phyloP scores from a whole-genome alignment of 2,888 invertebrate genomes.

The Lepidocyrtoides sp. region DNA sequence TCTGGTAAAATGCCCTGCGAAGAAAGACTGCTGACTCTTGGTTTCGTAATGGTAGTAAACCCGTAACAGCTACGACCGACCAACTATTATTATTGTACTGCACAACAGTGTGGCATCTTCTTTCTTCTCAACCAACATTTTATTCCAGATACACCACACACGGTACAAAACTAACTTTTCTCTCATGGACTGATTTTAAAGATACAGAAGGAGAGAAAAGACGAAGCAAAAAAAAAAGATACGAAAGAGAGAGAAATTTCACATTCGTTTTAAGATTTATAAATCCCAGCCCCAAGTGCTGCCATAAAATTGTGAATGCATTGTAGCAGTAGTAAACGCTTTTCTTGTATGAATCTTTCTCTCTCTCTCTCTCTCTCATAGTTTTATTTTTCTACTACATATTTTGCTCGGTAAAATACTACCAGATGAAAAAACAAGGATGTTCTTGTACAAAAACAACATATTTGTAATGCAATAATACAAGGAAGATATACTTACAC shows the following conservation, averaged over 20 bases:
- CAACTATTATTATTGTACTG: constrained; percentile 31
- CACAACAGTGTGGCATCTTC: constrained; percentile 15
- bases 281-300: constrained; percentile 79
- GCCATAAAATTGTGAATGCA: constrained; percentile 78
- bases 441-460: constrained; percentile 44
- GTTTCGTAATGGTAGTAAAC: constrained; percentile 40
- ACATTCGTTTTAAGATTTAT: constrained; percentile 79
- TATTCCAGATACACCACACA: neutral
- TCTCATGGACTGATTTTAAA: constrained; percentile 73
- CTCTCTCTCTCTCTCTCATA: neutral
- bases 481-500: neutral
- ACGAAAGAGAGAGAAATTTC: constrained; percentile 71
- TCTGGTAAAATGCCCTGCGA: constrained; percentile 43
- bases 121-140: constrained; percentile 30
- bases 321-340: constrained; percentile 71
- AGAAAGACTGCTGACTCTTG: constrained; percentile 48
- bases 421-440: constrained; percentile 30
- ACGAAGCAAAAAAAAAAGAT: constrained; percentile 40
- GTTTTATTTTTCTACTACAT: neutral
- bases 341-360: constrained; percentile 57
- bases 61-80: neutral
- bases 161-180: constrained; percentile 32
- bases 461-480: constrained; percentile 30
- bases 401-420: constrained; percentile 41
- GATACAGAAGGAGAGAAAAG: constrained; percentile 23